Evolutionary conservation across 2,888 invertebrate species (phyloP).

Genomic region (Diabrotica balteata): DNA sequence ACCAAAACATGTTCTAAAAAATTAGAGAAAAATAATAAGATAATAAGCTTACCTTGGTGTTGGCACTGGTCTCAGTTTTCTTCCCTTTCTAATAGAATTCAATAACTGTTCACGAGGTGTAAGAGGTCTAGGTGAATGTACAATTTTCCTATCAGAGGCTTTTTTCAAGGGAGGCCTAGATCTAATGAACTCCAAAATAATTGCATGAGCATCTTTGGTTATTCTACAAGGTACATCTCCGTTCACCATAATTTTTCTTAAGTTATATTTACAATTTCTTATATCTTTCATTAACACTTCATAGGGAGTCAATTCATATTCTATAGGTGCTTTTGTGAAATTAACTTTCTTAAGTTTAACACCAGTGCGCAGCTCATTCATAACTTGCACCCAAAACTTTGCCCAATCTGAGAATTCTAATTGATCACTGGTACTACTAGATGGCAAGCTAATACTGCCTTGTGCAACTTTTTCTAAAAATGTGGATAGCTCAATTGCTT

Average conservation of each 20-base stretch:
- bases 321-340: conserved; percentile 78
- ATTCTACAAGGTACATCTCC: conserved; percentile 83
- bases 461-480: conserved; percentile 85
- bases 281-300: conserved; percentile 98
- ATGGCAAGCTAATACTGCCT: conserved; percentile 72
- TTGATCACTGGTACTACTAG: conserved; percentile 72
- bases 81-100: conserved; percentile 83
- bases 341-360: conserved; percentile 92
- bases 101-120: conserved; percentile 86
- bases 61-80: conserved; percentile 69
- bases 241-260: conserved; percentile 85
- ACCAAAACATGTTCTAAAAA: too few relatives aligned
- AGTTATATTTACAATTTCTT: conserved; percentile 84
- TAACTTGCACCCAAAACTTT: conserved; percentile 94
- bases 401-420: conserved; percentile 93
- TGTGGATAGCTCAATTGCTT: conserved; percentile 87
- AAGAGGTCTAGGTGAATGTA: conserved; percentile 74
- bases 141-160: conserved; percentile 84
- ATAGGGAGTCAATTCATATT: conserved; percentile 94
- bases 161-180: conserved; percentile 93
- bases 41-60: conserved; percentile 46
- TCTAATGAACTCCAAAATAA: conserved; percentile 95
- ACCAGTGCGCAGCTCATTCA: conserved; percentile 88
- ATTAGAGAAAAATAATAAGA: background rate
- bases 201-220: conserved; percentile 93